phyloP scores from a whole-genome alignment of 2,113 vertebrate species.

The Sturnira hondurensis region DNA sequence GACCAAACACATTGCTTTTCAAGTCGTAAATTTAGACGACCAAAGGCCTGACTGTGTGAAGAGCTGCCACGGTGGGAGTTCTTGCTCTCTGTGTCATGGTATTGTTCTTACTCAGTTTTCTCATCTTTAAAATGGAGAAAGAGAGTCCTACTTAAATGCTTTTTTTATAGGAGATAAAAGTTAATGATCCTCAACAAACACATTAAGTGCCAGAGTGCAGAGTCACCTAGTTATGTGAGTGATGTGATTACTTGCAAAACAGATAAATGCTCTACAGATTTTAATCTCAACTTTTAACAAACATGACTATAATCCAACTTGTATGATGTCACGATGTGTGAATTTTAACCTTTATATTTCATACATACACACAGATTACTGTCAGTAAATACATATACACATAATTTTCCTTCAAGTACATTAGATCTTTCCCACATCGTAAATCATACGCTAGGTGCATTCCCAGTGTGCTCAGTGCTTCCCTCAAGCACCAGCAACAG shows the following conservation, averaged over 20 bases:
- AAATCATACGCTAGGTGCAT: background rate
- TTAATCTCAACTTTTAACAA: constrained; percentile 31
- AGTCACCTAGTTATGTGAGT: background rate
- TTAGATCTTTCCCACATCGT: background rate
- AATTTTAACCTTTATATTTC: constrained; percentile 26
- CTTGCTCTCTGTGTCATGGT: background rate
- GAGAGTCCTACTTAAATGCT: background rate
- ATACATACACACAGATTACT: background rate
- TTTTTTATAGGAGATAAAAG: background rate
- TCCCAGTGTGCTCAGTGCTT: background rate
- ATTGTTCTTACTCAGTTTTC: constrained; percentile 20
- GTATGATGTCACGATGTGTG: background rate
- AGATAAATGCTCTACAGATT: background rate
- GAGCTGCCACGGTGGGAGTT: no score
- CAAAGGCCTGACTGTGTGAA: background rate
- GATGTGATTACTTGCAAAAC: constrained; percentile 19
- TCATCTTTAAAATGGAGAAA: constrained; percentile 41
- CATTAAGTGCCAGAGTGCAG: background rate
- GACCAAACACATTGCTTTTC: background rate
- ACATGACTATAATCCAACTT: background rate
- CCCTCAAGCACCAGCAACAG: background rate
- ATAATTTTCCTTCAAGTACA: background rate
- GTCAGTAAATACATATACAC: background rate
- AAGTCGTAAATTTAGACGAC: background rate
- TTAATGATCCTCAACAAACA: background rate